Evolutionary conservation across 2,113 vertebrate genomes (phyloP), one percentile per base, ranked within the genome.

Genomic region (Lutjanus erythropterus): DNA sequence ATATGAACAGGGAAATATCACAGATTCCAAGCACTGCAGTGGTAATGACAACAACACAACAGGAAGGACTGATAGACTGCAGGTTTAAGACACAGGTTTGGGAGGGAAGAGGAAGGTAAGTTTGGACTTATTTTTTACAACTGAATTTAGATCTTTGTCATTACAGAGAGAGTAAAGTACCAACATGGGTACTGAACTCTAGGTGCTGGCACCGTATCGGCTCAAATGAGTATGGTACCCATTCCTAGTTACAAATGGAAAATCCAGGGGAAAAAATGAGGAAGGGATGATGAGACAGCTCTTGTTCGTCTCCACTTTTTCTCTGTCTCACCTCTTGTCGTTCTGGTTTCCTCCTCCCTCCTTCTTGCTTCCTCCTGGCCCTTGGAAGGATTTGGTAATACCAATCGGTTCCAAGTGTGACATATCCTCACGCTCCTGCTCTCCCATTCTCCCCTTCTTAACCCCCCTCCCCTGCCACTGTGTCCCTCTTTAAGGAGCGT

Each of bases 321-420:
- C 10, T 58, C 66, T 59, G 70, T 73, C 64, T 84, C 80, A 83
- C 84, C 66, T 86, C 85, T 78, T 75, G 78, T 72, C 62, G 10
- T 44, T 27, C 58, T 52, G 64, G 74, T 74, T 86, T 84, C 76
- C 46, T 66, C 62, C 15, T 70, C 71, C 84, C 65, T 72, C 82
- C 79, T 49, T 19, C 25, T 62, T 15, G 5, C 69, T 80, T 86
- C 71, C 69, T 86, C 62, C 41, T 53, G 69, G 27, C 79, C 46
- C 70, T 87, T 89, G 93, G 93, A 92, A 94, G 81, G 86, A 89
- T 88, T 88, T 87, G 69, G 89, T 93, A 92, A 94, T 94, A 78
- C 71, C 44, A 68, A 8, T 91, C 85, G 73, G 87, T 85, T 92
- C 93, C 95, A 93, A 93, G 89, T 91, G 93, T 94, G 90, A 95